Evolutionary conservation across 2,797 vertebrate genomes (phyloP).

Genomic region (Lithobates pipiens): DNA sequence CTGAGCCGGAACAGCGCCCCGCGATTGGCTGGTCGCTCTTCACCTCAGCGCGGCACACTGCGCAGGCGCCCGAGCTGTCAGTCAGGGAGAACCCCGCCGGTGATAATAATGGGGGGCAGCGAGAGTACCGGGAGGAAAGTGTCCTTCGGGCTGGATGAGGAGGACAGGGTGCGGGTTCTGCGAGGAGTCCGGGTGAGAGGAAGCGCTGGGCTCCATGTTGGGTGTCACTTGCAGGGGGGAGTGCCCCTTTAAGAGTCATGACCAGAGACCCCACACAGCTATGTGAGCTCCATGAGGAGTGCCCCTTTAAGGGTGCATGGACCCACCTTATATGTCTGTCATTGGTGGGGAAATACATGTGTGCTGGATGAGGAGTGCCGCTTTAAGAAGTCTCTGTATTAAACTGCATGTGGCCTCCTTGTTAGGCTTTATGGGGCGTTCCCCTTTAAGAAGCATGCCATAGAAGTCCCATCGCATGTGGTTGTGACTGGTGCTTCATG

Average conservation of each 20-base stretch:
- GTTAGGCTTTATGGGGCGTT: no score
- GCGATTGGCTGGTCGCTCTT: conserved; percentile 31
- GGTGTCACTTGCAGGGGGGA: background rate
- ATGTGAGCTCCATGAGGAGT: background rate
- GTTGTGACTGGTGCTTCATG: no score
- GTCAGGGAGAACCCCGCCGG: conserved; percentile 2
- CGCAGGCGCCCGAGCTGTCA: conserved; percentile 27
- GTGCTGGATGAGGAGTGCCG: no score
- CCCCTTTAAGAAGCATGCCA: no score
- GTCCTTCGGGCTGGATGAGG: conserved; percentile 88
- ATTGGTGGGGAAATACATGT: background rate
- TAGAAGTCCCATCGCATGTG: no score
- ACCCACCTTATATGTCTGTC: no score
- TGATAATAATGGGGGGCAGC: conserved; percentile 84
- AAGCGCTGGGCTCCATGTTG: background rate
- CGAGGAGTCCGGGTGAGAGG: conserved; percentile 89
- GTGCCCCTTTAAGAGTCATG: background rate
- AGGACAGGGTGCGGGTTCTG: conserved; percentile 87
- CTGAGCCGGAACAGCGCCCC: fast-evolving
- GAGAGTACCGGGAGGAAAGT: conserved; percentile 85
- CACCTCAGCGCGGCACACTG: conserved; percentile 21
- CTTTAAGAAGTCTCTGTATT: background rate
- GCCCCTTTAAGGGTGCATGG: background rate
- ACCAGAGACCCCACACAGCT: background rate
- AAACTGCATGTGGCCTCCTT: no score